Evolutionary conservation across 53 echinoderm and acorn worm genomes (phyloP).

Genomic region (Arbacia lixula): DNA sequence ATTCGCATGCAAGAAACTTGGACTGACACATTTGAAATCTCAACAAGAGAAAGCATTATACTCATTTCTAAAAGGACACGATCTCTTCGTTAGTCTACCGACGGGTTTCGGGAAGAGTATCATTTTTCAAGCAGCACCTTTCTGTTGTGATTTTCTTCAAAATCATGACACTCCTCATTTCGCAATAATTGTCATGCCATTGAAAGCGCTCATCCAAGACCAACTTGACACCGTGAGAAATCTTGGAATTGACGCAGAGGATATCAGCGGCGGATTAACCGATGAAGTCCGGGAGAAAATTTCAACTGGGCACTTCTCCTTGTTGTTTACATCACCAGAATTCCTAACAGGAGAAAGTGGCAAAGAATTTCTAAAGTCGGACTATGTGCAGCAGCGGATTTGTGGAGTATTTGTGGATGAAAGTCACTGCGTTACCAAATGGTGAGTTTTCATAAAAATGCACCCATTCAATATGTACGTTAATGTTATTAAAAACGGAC

Average conservation of each 20-base stretch:
- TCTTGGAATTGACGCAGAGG: slow-evolving; percentile 42
- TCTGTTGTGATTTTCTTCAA: slow-evolving; percentile 25
- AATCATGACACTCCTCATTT: neutral
- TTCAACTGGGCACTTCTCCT: slow-evolving; percentile 1
- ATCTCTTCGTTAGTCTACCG: slow-evolving; percentile 56
- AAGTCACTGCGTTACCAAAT: slow-evolving; percentile 32
- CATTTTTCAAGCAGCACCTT: slow-evolving; percentile 49
- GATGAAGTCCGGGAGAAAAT: slow-evolving; percentile 16
- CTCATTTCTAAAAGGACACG: slow-evolving; percentile 25
- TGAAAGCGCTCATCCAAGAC: slow-evolving; percentile 37
- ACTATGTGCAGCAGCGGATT: neutral
- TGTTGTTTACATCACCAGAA: slow-evolving; percentile 37
- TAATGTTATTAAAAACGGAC: no score
- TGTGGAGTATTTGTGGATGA: slow-evolving; percentile 34
- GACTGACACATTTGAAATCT: slow-evolving; percentile 2
- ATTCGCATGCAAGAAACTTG: neutral
- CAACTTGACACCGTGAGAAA: slow-evolving; percentile 6
- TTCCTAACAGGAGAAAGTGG: slow-evolving; percentile 13
- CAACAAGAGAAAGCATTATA: slow-evolving; percentile 54
- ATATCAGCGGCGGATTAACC: neutral
- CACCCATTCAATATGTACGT: no score
- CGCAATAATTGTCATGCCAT: slow-evolving; percentile 19
- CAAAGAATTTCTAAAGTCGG: slow-evolving; percentile 17
- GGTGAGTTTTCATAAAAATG: no score
- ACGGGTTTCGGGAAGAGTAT: slow-evolving; percentile 64